Evolutionary conservation across 2,113 vertebrate genomes (phyloP).

Genomic region (Thamnophis sirtalis): DNA sequence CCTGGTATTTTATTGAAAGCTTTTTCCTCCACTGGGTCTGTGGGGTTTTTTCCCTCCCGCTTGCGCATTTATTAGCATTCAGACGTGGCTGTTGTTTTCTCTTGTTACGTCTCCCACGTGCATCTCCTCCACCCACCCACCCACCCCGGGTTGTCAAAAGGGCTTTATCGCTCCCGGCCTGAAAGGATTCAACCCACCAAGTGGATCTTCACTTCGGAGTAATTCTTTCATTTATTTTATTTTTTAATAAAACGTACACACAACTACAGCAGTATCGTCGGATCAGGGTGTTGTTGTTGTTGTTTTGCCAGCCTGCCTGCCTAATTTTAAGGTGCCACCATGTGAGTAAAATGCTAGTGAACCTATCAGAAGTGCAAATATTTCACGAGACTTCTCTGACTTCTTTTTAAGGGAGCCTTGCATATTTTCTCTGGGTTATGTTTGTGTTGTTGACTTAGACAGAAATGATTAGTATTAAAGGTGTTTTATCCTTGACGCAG

Average conservation of each 20-base stretch:
- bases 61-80: neutral
- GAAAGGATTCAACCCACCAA: neutral
- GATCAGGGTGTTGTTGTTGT: neutral
- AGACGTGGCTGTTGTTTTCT: neutral
- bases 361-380: neutral
- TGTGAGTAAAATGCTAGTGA: neutral
- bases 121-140: no score
- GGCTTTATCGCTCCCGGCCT: neutral
- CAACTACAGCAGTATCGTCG: neutral
- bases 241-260: neutral
- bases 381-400: neutral
- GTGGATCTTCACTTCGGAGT: neutral
- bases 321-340: neutral
- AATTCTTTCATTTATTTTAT: no score
- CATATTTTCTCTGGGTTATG: neutral
- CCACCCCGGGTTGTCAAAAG: neutral
- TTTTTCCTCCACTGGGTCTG: neutral
- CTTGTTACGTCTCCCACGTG: neutral
- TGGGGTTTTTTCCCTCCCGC: neutral
- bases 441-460: neutral
- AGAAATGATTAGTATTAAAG: neutral
- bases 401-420: neutral
- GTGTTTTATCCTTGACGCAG: neutral
- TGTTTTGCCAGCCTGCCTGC: neutral
- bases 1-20: neutral